These are phyloP conservation scores for Macrosteles quadrilineatus DNA, from an alignment of 1,140 invertebrate species.

Conservation along the genomic window DNA sequence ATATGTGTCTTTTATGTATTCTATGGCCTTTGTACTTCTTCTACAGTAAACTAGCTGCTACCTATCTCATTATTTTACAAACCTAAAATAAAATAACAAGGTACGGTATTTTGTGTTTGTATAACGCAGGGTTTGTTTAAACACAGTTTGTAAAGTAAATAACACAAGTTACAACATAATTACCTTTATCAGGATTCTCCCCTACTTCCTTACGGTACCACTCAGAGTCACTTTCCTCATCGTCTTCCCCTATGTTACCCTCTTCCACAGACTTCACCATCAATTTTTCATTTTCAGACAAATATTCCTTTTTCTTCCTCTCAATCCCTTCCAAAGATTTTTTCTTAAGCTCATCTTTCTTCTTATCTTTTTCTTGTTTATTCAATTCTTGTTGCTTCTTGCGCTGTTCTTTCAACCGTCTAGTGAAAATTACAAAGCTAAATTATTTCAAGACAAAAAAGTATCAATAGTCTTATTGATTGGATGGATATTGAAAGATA, in stretches of 20 bases:
- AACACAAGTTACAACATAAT: background rate
- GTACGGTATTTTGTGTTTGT: too few species aligned
- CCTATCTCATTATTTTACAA: too few species aligned
- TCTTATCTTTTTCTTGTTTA: conserved; percentile 65
- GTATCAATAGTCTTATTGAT: background rate
- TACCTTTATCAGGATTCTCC: conserved; percentile 80
- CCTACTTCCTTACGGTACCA: conserved; percentile 87
- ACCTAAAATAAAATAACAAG: too few species aligned
- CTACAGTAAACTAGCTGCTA: too few species aligned
- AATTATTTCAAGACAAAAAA: background rate
- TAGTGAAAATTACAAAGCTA: conserved; percentile 42
- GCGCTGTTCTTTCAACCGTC: conserved; percentile 71
- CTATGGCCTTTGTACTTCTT: too few species aligned
- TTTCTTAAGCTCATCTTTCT: conserved; percentile 47
- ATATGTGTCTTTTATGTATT: too few species aligned
- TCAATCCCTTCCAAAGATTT: conserved; percentile 52
- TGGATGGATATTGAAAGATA: background rate
- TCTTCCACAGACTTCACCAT: conserved; percentile 37
- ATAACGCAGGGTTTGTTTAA: too few species aligned
- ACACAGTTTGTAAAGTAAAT: too few species aligned
- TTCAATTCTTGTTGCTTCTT: conserved; percentile 67
- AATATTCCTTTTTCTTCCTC: conserved; percentile 48
- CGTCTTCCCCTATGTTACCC: conserved; percentile 49
- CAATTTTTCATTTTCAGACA: conserved; percentile 28
- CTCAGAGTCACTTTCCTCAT: conserved; percentile 70